phyloP scores from a whole-genome alignment of 2,888 invertebrate genomes.

The Mechanitis messenoides region DNA sequence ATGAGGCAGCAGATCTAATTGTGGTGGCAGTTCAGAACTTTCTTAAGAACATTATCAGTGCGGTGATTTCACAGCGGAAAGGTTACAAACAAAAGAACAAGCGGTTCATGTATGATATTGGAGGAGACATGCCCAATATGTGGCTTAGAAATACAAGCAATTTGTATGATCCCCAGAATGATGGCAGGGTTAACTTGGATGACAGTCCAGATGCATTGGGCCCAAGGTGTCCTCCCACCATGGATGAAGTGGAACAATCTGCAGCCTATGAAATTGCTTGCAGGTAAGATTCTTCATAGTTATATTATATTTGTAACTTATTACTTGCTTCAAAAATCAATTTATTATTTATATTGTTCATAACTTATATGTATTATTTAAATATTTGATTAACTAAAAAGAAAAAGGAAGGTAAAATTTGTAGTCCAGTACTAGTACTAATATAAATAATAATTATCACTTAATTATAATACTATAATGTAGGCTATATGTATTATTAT shows the following conservation, averaged over 20 bases:
- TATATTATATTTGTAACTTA: neutral
- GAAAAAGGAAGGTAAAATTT: too few species aligned
- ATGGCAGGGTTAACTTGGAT: constrained; percentile 76
- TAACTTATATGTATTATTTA: too few species aligned
- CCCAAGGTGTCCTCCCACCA: constrained; percentile 81
- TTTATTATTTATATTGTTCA: too few species aligned
- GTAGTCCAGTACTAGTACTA: too few species aligned
- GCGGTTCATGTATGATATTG: constrained; percentile 87
- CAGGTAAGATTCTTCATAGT: constrained; percentile 47
- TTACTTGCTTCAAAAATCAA: too few species aligned
- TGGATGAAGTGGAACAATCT: constrained; percentile 85
- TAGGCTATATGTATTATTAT: too few species aligned
- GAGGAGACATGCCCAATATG: constrained; percentile 86
- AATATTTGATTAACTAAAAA: too few species aligned
- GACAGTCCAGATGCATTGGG: constrained; percentile 79
- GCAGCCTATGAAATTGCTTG: constrained; percentile 85
- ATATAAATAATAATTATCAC: too few species aligned
- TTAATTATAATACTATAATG: too few species aligned
- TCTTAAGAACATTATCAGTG: constrained; percentile 87
- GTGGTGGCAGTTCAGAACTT: constrained; percentile 87
- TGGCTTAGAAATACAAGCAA: constrained; percentile 85
- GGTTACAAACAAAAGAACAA: constrained; percentile 85
- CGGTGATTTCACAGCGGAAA: constrained; percentile 87
- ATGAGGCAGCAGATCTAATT: constrained; percentile 88
- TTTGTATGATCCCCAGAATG: constrained; percentile 78